Evolutionary conservation across 2,888 invertebrate species (phyloP).

Genomic region (Acrobeloides nanus): DNA sequence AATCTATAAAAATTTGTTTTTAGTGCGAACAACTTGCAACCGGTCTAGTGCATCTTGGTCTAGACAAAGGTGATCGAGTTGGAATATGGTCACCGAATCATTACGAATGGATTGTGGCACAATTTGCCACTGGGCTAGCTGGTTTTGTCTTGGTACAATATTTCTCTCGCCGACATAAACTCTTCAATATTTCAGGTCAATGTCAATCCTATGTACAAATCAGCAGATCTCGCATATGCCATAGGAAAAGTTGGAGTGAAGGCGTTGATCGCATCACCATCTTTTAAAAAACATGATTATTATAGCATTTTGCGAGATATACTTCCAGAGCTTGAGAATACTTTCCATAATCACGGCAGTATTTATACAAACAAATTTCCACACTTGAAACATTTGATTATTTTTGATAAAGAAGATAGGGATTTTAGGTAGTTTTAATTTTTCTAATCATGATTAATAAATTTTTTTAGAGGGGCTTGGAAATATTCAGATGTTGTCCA

Average conservation of each 20-base stretch:
- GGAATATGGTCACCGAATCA: constrained; percentile 73
- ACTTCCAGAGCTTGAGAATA: constrained; percentile 39
- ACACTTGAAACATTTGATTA: constrained; percentile 61
- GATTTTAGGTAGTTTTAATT: constrained; percentile 40
- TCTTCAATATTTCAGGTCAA: constrained; percentile 63
- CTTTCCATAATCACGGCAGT: constrained; percentile 32
- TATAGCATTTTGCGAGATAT: constrained; percentile 56
- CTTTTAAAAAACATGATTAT: constrained; percentile 65
- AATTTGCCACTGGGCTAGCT: constrained; percentile 67
- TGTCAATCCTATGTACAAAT: constrained; percentile 69
- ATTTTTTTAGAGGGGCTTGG: constrained; percentile 57
- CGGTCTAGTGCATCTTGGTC: constrained; percentile 66
- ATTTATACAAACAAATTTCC: constrained; percentile 36
- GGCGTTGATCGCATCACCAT: constrained; percentile 64
- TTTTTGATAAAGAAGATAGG: constrained; percentile 55
- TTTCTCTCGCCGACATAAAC: too few relatives aligned
- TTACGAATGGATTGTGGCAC: constrained; percentile 69
- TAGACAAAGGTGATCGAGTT: constrained; percentile 67
- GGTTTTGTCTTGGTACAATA: constrained; percentile 67
- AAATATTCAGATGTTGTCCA: constrained; percentile 56
- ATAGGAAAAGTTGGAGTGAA: constrained; percentile 64
- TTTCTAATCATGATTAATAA: too few relatives aligned
- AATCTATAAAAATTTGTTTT: constrained; percentile 8
- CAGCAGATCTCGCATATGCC: constrained; percentile 67
- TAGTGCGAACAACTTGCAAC: constrained; percentile 68